phyloP scores from a whole-genome alignment of 2,797 vertebrate genomes.

The Sebastiscus albofasciatus region DNA sequence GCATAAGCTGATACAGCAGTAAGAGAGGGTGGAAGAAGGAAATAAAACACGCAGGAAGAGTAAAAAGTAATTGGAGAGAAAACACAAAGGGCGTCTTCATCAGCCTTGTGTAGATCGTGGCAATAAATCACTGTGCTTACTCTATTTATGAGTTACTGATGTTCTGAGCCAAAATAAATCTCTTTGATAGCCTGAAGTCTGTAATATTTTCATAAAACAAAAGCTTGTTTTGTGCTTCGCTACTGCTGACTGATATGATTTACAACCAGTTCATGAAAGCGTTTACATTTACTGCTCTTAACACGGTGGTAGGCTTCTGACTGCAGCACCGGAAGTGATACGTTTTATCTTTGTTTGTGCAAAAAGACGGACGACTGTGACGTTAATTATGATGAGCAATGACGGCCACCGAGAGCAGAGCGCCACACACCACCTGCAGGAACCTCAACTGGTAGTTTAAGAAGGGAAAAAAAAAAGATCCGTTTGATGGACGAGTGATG shows the following conservation, averaged over 20 bases:
- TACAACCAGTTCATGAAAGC: conserved; percentile 41
- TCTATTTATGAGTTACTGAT: neutral
- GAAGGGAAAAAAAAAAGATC: neutral
- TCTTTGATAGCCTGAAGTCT: conserved; percentile 9
- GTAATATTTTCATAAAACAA: conserved; percentile 9
- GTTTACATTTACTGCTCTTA: conserved; percentile 26
- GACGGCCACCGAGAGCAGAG: conserved; percentile 2
- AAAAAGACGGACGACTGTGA: conserved; percentile 9
- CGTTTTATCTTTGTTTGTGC: conserved; percentile 47
- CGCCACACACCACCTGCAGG: conserved; percentile 39
- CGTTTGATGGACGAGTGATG: conserved; percentile 33
- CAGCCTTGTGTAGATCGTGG: neutral
- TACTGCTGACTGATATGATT: conserved; percentile 40
- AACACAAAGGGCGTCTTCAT: neutral
- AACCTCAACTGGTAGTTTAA: conserved; percentile 20
- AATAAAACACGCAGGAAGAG: neutral
- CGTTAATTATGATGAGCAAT: neutral
- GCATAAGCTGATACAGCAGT: neutral
- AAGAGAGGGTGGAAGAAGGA: neutral
- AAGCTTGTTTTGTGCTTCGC: neutral
- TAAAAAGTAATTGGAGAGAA: neutral
- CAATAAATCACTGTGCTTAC: neutral
- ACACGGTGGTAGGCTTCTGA: conserved; percentile 28
- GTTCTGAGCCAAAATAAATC: conserved; percentile 17
- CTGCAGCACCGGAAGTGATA: conserved; percentile 27